These are phyloP conservation scores for Nothobranchius kuhntae DNA, from an alignment of 2,113 vertebrate species.

Conservation along the genomic window DNA sequence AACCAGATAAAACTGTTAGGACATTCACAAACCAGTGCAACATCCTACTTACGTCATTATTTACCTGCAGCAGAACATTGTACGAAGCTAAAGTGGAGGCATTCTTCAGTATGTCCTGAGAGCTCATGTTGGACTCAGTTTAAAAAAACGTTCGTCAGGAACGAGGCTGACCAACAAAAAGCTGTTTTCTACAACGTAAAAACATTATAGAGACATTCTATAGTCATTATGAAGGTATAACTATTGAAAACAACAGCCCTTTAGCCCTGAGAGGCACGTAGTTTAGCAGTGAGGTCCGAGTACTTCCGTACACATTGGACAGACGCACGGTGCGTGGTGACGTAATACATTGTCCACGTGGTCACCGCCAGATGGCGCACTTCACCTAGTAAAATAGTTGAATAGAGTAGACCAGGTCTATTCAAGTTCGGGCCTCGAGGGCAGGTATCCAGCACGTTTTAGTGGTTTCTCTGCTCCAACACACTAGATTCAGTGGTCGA, in stretches of 20 bases:
- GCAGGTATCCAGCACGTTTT: too few species aligned
- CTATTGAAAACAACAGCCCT: fast-evolving
- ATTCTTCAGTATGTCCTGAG: constrained; percentile 71
- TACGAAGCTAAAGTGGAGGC: constrained; percentile 78
- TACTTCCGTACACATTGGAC: constrained; percentile 68
- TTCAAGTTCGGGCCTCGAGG: too few species aligned
- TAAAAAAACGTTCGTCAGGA: neutral
- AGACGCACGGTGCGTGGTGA: constrained; percentile 32
- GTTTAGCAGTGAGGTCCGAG: neutral
- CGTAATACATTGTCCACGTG: neutral
- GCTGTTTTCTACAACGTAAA: neutral
- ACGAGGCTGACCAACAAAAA: neutral
- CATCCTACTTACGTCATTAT: neutral
- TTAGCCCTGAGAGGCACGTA: neutral
- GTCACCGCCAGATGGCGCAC: constrained; percentile 38
- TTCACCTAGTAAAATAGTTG: too few species aligned
- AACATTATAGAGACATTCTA: constrained; percentile 20
- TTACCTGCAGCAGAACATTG: constrained; percentile 80
- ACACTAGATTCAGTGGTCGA: too few species aligned
- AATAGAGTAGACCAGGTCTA: too few species aligned
- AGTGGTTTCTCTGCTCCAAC: too few species aligned
- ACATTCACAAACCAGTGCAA: too few species aligned
- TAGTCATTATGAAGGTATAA: neutral
- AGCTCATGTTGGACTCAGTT: constrained; percentile 67
- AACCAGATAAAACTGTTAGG: neutral